phyloP scores from a whole-genome alignment of 2,797 vertebrate genomes.

The Falco berigora region DNA sequence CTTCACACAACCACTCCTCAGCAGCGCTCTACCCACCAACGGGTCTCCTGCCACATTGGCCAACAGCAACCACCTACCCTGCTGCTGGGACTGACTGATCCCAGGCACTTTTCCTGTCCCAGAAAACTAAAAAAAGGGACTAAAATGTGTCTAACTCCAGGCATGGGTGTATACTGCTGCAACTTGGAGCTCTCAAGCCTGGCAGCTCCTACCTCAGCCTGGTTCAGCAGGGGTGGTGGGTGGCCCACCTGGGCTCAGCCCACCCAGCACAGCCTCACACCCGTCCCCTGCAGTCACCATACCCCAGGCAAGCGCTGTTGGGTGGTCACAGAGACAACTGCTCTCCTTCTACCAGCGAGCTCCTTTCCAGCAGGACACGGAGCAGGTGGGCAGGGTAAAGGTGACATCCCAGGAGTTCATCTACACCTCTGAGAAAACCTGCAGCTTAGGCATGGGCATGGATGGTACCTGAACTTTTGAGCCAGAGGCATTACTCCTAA shows the following conservation, averaged over 20 bases:
- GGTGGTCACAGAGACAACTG: neutral
- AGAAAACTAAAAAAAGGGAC: neutral
- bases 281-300: neutral
- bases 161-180: neutral
- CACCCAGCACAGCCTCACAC: neutral
- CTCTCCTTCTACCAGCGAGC: neutral
- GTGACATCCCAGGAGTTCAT: neutral
- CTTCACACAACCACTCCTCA: neutral
- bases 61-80: neutral
- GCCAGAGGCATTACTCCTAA: neutral
- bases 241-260: neutral
- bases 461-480: neutral
- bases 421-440: neutral
- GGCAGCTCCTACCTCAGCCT: neutral
- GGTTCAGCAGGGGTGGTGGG: neutral
- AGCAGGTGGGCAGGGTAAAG: neutral
- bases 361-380: neutral
- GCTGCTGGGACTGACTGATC: neutral
- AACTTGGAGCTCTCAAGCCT: neutral
- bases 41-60: neutral
- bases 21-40: neutral
- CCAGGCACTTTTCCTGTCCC: neutral
- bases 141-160: neutral
- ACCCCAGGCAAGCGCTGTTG: rapidly evolving
- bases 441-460: neutral